Conservation (phyloP, 2,113 vertebrate species). For the Dendropsophus ebraccatus region DNA sequence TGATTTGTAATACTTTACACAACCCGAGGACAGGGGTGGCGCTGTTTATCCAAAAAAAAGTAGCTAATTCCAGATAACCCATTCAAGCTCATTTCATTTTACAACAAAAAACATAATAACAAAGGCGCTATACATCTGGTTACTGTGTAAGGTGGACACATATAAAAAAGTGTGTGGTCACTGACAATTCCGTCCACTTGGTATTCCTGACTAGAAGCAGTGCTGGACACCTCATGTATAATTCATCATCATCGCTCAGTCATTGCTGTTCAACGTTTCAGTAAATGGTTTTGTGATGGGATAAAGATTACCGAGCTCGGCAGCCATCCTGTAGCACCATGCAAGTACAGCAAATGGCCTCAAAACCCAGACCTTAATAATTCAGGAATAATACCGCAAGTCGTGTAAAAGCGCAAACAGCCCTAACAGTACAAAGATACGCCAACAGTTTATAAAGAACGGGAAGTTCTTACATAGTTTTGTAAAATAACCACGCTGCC, state of each 20-base stretch:
- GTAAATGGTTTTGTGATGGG: not conserved
- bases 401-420: not conserved
- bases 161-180: not conserved
- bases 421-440: not conserved
- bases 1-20: too few relatives aligned
- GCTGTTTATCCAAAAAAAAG: too few relatives aligned
- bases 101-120: too few relatives aligned
- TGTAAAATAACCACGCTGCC: too few relatives aligned
- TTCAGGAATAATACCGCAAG: not conserved
- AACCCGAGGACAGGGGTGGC: too few relatives aligned
- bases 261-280: not conserved
- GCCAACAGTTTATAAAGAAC: not conserved
- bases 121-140: not conserved
- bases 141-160: not conserved
- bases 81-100: too few relatives aligned
- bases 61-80: too few relatives aligned
- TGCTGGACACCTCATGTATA: slow-evolving; percentile 28
- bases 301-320: not conserved
- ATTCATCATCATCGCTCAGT: not conserved
- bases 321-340: not conserved
- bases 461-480: too few relatives aligned
- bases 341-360: not conserved
- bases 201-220: not conserved
- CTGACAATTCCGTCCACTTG: slow-evolving; percentile 8
- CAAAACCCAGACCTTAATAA: not conserved